Conservation (phyloP, 2,113 vertebrate species). For the Amazona guildingii region DNA sequence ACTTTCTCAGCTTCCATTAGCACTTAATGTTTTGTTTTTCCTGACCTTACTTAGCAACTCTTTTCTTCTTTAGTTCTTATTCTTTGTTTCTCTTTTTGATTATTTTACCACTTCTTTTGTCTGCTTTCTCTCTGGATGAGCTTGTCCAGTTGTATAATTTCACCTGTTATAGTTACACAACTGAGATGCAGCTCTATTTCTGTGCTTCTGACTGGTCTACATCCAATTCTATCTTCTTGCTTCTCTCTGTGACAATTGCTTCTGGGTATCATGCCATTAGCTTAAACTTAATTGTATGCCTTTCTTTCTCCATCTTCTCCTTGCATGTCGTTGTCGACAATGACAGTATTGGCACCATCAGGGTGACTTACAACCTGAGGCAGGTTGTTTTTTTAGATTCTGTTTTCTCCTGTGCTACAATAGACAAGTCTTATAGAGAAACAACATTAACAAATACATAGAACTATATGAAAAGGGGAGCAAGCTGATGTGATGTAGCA, state of each 20-base stretch:
- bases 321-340: slow-evolving; percentile 8
- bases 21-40: background rate
- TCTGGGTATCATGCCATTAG: slow-evolving; percentile 54
- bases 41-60: background rate
- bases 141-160: slow-evolving; percentile 14
- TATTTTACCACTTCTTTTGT: background rate
- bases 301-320: slow-evolving; percentile 47
- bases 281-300: slow-evolving; percentile 47
- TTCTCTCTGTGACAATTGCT: slow-evolving; percentile 58
- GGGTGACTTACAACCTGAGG: slow-evolving; percentile 20
- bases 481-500: background rate
- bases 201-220: slow-evolving; percentile 21
- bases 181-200: background rate
- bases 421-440: background rate
- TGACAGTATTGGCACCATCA: slow-evolving; percentile 49
- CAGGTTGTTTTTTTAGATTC: slow-evolving; percentile 4
- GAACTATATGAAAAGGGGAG: background rate
- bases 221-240: slow-evolving; percentile 24
- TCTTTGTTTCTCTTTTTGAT: background rate
- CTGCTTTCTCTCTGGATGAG: background rate
- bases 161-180: background rate
- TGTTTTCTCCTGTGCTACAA: slow-evolving; percentile 13
- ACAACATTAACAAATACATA: background rate
- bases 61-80: background rate
- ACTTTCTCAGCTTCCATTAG: background rate